These are phyloP conservation scores for Goniozus legneri DNA, from an alignment of 1,140 invertebrate genomes.

Conservation along the genomic window DNA sequence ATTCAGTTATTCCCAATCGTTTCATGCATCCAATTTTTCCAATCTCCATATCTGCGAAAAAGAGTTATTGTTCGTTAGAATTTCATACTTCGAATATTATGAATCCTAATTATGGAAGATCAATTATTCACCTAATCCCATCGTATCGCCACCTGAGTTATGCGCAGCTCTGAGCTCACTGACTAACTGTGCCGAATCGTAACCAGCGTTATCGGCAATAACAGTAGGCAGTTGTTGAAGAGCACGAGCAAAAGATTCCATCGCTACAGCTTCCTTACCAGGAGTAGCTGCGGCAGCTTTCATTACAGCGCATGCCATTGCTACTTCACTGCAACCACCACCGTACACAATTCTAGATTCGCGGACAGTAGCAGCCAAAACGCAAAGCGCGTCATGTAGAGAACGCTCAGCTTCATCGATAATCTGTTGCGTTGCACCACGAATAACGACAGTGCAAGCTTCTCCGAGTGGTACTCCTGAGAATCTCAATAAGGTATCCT, in stretches of 20 bases:
- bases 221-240: conserved; percentile 85
- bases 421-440: conserved; percentile 99
- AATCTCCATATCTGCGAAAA: conserved; percentile 75
- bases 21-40: conserved; percentile 86
- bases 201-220: conserved; percentile 98
- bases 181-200: conserved; percentile 93
- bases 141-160: conserved; percentile 68
- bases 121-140: conserved; percentile 73
- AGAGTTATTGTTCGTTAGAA: neutral
- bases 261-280: conserved; percentile 96
- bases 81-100: neutral
- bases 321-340: conserved; percentile 91
- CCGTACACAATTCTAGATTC: conserved; percentile 90
- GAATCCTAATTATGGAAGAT: neutral
- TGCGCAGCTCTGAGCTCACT: conserved; percentile 88
- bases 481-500: conserved; percentile 94
- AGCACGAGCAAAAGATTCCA: conserved; percentile 93
- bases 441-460: conserved; percentile 94
- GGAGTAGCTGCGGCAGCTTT: conserved; percentile 82
- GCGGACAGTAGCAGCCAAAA: conserved; percentile 91
- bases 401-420: conserved; percentile 98
- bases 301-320: conserved; percentile 92
- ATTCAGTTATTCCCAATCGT: conserved; percentile 90
- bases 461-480: conserved; percentile 92
- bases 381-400: conserved; percentile 97